Base-by-base conservation (phyloP, 2,797 vertebrate genomes). In the Siniperca scherzeri region DNA sequence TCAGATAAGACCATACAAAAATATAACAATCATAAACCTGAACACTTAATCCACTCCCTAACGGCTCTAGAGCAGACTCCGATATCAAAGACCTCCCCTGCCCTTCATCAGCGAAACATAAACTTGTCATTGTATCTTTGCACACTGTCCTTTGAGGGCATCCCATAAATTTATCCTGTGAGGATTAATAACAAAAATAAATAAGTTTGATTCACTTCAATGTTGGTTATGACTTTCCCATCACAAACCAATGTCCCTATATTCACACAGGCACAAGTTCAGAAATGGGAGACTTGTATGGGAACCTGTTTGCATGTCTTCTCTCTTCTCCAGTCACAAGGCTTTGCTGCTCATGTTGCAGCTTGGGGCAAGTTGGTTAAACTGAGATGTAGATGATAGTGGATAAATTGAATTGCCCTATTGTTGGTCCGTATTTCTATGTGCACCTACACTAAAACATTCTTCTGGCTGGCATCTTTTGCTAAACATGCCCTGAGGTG, bases 311-410 rank as follows among this genome's bases (percentile, higher is more conserved):
- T 36, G 78, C 78, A 64, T 61, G 55, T 74, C 89, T 42, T 42
- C 40, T 42, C 40, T 90, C 16, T 8, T 91, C 74, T 83, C 22
- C 71, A 89, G 94, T 95, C 95, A 95, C 94, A 95, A 95, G 94
- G 71, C 87, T 90, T 57, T 86, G 38, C 80, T 86, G 78, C 88
- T 92, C 65, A 81, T 81, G 87, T 85, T 72, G 2, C 78, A 30
- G 93, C 93, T 89, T 10, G 52, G 67, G 92, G 93, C 89, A 46
- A 82, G 38, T 77, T 77, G 73, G 82, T 83, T 77, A 72, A 77
- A 81, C 44, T 3, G 71, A 92, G 86, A 94, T 92, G 87, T 38
- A 55, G 57, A 36, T 40, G 90, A 95, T 93, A 92, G 90, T 27
- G 3, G 75, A 77, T 74, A 82, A 90, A 93, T 71, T 91, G 59